A percentile compares a stretch with the other conserved stretches of the same genome.
Evolutionary conservation across 2,113 vertebrate genomes (phyloP).

Genomic region (Setophaga petechia): DNA sequence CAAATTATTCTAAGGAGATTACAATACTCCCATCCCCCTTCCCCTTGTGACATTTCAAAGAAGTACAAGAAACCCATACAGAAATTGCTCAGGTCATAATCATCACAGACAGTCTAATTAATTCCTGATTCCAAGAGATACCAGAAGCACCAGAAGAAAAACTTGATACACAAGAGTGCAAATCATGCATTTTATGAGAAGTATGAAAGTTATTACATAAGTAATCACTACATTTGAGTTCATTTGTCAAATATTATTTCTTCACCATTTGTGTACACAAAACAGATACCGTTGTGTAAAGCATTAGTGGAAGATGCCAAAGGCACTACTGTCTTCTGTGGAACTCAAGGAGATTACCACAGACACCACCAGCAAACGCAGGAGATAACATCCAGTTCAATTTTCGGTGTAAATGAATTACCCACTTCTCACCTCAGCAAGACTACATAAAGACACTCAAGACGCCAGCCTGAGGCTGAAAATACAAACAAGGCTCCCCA

Average conservation of each 20-base stretch:
- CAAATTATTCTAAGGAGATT: background rate
- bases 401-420: background rate
- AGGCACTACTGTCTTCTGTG: background rate
- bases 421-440: background rate
- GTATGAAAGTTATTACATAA: background rate
- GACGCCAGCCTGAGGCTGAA: background rate
- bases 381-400: background rate
- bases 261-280: background rate
- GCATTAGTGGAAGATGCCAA: background rate
- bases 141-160: background rate
- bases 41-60: background rate
- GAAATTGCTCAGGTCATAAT: background rate
- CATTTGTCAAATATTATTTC: background rate
- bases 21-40: background rate
- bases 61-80: background rate
- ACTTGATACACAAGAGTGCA: background rate
- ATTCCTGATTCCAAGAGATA: background rate
- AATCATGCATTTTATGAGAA: background rate
- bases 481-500: background rate
- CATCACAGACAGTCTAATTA: background rate
- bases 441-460: background rate
- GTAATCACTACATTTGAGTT: background rate
- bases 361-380: background rate
- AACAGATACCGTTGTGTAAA: rapidly evolving
- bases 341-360: background rate